Evolutionary conservation across 2,888 invertebrate genomes (phyloP), one percentile per base, ranked within the genome.

Genomic region (Bellardia bayeri): DNA sequence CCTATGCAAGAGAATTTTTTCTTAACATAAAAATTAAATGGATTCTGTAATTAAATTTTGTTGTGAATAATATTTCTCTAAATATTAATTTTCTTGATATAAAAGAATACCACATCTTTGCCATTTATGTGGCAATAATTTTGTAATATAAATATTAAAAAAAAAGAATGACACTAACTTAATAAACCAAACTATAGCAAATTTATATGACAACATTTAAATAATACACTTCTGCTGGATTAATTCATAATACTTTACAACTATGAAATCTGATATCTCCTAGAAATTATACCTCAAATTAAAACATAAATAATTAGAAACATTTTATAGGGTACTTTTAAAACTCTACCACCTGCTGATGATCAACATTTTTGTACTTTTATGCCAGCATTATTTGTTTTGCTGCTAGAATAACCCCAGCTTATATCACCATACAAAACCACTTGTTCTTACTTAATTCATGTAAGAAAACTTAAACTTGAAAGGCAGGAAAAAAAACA

Each of bases 371-470:
- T 63, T 76, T 54, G 45, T 56, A 49, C 3, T 33, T 79, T 33
- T n/a, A 68, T 56, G 30, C 14, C 37, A 1, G 45, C 71, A 78
- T 76, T 76, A 78, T 76, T 76, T 69, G 42, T 83, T 83, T 83
- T 23, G 49, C 68, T 23, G 49, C 68, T 76, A 76, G 51, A 42
- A 76, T 69, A 82, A 63, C 63, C 61, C 40, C 61, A 61, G 30
- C 68, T 51, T 33, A 51, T 75, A 74, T 76, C 40, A 37, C 14
- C 54, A 56, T 51, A 16, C 37, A 58, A 75, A 84, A 79, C 75
- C 85, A 87, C 87, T 87, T 87, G 87, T 85, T 75, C 45, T 63
- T 79, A 51, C 82, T 82, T 72, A 84, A 72, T 69, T 80, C 79
- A 74, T 87, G 75, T 72, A 78, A 51, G 71, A 66, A 58, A 79